Evolutionary conservation across 2,888 invertebrate genomes (phyloP).

Genomic region (Troides oblongomaculatus): DNA sequence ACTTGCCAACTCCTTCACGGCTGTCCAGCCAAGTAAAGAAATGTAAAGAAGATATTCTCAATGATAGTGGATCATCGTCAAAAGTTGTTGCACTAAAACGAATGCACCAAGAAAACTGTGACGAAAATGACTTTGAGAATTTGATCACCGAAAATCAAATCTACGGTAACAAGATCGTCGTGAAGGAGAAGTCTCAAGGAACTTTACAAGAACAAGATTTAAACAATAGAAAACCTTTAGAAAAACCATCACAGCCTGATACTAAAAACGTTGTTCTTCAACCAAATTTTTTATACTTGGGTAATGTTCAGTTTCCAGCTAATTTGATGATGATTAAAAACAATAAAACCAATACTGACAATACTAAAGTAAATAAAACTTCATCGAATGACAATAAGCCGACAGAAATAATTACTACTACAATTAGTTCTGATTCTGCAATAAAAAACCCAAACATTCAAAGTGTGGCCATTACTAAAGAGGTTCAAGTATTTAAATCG

Average conservation of each 20-base stretch:
- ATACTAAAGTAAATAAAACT: slow-evolving; percentile 45
- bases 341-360: slow-evolving; percentile 52
- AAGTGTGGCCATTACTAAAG: slow-evolving; percentile 46
- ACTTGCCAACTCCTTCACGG: slow-evolving; percentile 75
- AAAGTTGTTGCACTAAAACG: slow-evolving; percentile 75
- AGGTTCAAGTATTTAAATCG: slow-evolving; percentile 58
- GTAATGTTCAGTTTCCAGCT: slow-evolving; percentile 70
- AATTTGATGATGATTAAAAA: slow-evolving; percentile 74
- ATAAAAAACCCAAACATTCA: slow-evolving; percentile 43
- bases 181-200: slow-evolving; percentile 76
- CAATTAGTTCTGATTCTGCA: slow-evolving; percentile 39
- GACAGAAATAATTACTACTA: slow-evolving; percentile 31
- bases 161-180: slow-evolving; percentile 78
- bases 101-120: slow-evolving; percentile 71
- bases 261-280: slow-evolving; percentile 64
- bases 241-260: slow-evolving; percentile 51
- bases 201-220: slow-evolving; percentile 66
- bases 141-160: slow-evolving; percentile 79
- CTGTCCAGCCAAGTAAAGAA: slow-evolving; percentile 65
- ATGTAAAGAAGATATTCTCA: slow-evolving; percentile 62
- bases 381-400: slow-evolving; percentile 54
- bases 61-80: slow-evolving; percentile 54
- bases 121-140: slow-evolving; percentile 78
- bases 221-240: slow-evolving; percentile 50
- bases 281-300: slow-evolving; percentile 70